phyloP scores from a whole-genome alignment of 2,888 invertebrate species.

The Macaria notata region DNA sequence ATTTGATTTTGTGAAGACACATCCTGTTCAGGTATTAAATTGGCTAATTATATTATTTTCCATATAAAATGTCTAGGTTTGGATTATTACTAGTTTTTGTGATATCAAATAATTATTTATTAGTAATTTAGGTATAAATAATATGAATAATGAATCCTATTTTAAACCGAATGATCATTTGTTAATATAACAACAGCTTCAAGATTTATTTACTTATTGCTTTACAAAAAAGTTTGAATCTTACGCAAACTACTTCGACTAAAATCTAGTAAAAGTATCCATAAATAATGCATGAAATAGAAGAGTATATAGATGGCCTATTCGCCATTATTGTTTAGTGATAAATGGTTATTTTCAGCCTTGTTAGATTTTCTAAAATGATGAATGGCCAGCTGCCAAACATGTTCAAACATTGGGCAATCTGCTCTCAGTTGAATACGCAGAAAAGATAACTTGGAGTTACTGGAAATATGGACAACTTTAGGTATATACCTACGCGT shows the following conservation, averaged over 20 bases:
- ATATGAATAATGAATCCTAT: too few relatives aligned
- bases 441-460: slow-evolving; percentile 4
- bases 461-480: too few relatives aligned
- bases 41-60: background rate
- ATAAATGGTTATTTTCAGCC: slow-evolving; percentile 14
- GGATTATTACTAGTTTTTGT: background rate
- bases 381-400: slow-evolving; percentile 9
- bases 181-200: too few relatives aligned
- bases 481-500: too few relatives aligned
- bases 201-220: too few relatives aligned
- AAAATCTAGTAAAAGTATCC: too few relatives aligned
- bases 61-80: background rate
- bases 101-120: background rate
- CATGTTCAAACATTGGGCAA: slow-evolving; percentile 12
- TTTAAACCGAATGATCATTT: too few relatives aligned
- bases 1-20: slow-evolving; percentile 4
- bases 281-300: too few relatives aligned
- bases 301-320: too few relatives aligned
- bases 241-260: too few relatives aligned
- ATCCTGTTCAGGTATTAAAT: slow-evolving; percentile 8
- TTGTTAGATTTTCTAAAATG: slow-evolving; percentile 16
- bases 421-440: background rate
- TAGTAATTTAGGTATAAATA: too few relatives aligned
- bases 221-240: too few relatives aligned
- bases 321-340: background rate